A percentile compares a stretch with the other conserved stretches of the same genome.
phyloP scores from a whole-genome alignment of 2,113 vertebrate species.

The Saccopteryx leptura region DNA sequence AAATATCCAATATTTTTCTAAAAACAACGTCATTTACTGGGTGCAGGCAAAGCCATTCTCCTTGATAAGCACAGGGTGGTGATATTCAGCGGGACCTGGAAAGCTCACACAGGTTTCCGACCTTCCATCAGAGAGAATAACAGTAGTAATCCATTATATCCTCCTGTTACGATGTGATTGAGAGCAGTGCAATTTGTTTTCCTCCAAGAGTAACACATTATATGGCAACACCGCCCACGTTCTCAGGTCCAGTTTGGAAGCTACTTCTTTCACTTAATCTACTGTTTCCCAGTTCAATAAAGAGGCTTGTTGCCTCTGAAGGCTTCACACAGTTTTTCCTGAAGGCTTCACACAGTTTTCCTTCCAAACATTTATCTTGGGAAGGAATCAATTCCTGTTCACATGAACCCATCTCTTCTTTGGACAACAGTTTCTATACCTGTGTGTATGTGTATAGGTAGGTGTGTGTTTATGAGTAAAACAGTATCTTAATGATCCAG shows the following conservation, averaged over 20 bases:
- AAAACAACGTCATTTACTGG: not conserved
- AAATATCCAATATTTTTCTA: conserved; percentile 30
- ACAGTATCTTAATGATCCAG: not conserved
- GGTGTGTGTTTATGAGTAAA: not conserved
- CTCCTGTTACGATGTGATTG: not conserved
- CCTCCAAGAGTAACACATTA: not conserved
- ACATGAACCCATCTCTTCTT: not conserved
- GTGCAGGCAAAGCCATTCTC: not conserved
- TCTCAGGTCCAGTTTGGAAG: not conserved
- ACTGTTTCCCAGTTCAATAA: not conserved
- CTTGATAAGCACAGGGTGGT: not conserved
- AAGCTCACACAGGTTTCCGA: not conserved
- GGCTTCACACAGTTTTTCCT: rapidly evolving
- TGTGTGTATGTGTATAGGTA: not conserved
- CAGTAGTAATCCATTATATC: not conserved
- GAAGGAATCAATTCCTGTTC: not conserved
- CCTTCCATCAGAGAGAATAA: not conserved
- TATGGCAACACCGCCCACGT: not conserved
- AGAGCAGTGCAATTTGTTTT: not conserved
- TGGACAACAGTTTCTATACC: not conserved
- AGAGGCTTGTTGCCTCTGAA: not conserved
- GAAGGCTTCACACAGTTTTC: rapidly evolving
- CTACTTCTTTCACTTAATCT: not conserved
- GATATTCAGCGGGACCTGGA: not conserved
- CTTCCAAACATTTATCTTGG: not conserved